A percentile compares a stretch with the other conserved stretches of the same genome.
phyloP scores from a whole-genome alignment of 2,888 invertebrate species.

The Caenorhabditis imperialis region DNA sequence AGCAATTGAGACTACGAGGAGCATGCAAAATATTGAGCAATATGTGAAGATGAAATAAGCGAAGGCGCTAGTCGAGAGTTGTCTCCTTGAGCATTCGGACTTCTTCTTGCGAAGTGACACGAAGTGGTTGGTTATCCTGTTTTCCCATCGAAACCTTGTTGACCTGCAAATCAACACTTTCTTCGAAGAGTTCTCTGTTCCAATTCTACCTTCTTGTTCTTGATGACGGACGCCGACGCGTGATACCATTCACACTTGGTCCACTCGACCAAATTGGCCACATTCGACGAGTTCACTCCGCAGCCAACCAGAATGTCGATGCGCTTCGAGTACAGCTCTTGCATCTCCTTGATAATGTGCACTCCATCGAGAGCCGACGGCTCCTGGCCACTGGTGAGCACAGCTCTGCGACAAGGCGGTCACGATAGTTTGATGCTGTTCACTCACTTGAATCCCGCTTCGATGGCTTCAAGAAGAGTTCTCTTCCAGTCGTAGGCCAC shows the following conservation, averaged over 20 bases:
- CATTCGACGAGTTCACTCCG: constrained; percentile 54
- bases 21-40: constrained; percentile 5
- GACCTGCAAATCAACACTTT: neutral
- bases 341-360: constrained; percentile 52
- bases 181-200: no score
- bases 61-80: neutral
- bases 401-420: constrained; percentile 4
- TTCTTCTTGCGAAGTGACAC: constrained; percentile 41
- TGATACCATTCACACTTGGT: constrained; percentile 55
- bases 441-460: constrained; percentile 53
- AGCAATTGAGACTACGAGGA: constrained; percentile 1
- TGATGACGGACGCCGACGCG: constrained; percentile 54
- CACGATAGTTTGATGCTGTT: no score
- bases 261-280: constrained; percentile 47
- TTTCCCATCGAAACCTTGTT: constrained; percentile 45
- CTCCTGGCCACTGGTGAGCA: constrained; percentile 63
- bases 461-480: constrained; percentile 50
- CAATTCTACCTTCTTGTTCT: constrained; percentile 21
- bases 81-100: constrained; percentile 37
- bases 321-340: constrained; percentile 18
- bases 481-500: constrained; percentile 56
- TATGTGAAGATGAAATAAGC: no score
- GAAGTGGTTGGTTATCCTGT: constrained; percentile 34
- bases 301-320: constrained; percentile 58
- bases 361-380: constrained; percentile 61